Base-by-base conservation (phyloP, 2,888 invertebrate genomes). In the Trimorus sp. region DNA sequence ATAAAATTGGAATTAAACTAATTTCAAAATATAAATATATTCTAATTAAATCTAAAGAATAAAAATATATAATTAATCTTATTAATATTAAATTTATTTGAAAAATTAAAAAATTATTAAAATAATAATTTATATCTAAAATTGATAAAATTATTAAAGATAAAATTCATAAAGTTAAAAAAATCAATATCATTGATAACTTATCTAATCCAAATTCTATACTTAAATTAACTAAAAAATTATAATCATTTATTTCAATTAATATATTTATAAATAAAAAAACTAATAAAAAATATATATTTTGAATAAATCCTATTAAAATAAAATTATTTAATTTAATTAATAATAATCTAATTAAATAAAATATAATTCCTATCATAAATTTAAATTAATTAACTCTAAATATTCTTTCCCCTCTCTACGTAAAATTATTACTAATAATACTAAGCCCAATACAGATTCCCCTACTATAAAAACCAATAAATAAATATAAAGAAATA, bases 21-120 rank as follows among this genome's bases (percentile, higher is more conserved):
- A 93, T 91, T 78, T 95, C 95, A 94, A 95, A 96, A 93, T 94
- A 94, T 91, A 95, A 92, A 94, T 95, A 95, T 94, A 95, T 95
- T 87, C 93, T 86, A 92, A 95, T 92, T 89, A 95, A 92, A 93
- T 93, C 94, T 89, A 93, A 90, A 7, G 91, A 89, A 75, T 90
- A 92, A 94, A 95, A 95, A 90, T 93, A 93, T 86, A 94, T 85
- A 92, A 92, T 89, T 91, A 95, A 93, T 87, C 93, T 92, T 89
- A 94, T 88, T 90, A 94, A 92, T 84, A 93, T 85, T 85, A 56
- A 42, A 93, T 26, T 81, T 87, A 94, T 80, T 51, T 71, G 88
- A 60, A 51, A 56, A 60, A 38, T 59, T 45, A 60, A 53, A 37
- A 54, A 60, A 49, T 71, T 26, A 26, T 26, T 26, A 26, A 11